Base-by-base conservation (phyloP, 2,113 vertebrate genomes). In the Apeltes quadracus region DNA sequence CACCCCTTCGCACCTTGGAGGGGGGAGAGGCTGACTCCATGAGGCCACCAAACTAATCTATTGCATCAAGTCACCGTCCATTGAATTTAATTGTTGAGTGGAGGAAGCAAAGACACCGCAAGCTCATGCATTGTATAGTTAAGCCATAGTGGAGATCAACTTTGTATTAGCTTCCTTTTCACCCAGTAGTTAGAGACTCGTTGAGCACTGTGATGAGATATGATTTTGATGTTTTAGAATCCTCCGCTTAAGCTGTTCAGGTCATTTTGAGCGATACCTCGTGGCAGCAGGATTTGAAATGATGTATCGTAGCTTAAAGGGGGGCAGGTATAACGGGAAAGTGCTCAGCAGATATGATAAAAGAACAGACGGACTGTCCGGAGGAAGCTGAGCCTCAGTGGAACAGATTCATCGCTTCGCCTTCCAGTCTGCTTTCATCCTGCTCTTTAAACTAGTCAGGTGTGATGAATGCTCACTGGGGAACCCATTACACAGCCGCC, bases 181-280 rank as follows among this genome's bases (percentile, higher is more conserved):
- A 56, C 23, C 27, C 72, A 79, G 48, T 55, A 61, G 79, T 69
- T 67, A 83, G 22, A 41, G 6, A 62, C 29, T 25, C 20, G 20
- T 9, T 38, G 14, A 61, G 32, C 68, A 3, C 29, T 43, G 51
- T 69, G 43, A 41, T 78, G 41, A 62, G 53, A 59, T 38, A 46
- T 29, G 2, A 43, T 57, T 77, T 61, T 67, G 41, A 69, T 72
- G 38, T 70, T 16, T 72, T 54, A 34, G 32, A 69, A 62, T 36
- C 61, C 34, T 50, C 23, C 25, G 10, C 53, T 67, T 54, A 48
- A 70, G 44, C 29, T 71, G 48, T 34, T 62, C 12, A 14, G 69
- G 63, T 83, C 66, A 82, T 65, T 76, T 72, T 85, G 75, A 84
- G 85, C 55, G 72, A 85, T 75, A 70, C 27, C 58, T 34, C 46